A percentile compares a stretch with the other conserved stretches of the same genome.
phyloP scores from a whole-genome alignment of 2,113 vertebrate genomes.

The Ginglymostoma cirratum region DNA sequence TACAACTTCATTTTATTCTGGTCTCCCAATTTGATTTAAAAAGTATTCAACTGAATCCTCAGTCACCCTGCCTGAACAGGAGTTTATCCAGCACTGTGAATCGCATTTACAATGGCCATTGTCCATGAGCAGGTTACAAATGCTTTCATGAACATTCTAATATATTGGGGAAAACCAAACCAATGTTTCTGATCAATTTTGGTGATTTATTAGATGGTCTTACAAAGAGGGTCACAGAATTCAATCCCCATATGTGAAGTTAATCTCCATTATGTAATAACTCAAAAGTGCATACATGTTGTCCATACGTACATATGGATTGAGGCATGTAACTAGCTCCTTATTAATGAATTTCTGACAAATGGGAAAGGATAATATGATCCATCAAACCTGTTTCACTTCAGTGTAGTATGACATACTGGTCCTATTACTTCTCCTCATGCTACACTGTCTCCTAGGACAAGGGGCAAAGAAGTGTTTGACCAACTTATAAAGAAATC shows the following conservation, averaged over 20 bases:
- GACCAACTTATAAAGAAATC: background rate
- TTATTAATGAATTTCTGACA: background rate
- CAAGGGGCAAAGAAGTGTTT: background rate
- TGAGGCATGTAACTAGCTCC: background rate
- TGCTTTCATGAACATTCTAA: background rate
- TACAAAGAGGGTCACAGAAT: background rate
- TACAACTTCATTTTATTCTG: background rate
- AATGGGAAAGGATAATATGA: background rate
- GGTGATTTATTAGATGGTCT: slow-evolving; percentile 1
- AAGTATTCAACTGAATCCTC: background rate
- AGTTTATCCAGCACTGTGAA: background rate
- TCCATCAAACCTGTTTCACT: background rate
- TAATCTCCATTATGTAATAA: background rate
- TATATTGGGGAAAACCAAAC: background rate
- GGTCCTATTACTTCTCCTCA: background rate
- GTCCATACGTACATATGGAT: background rate
- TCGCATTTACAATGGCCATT: background rate
- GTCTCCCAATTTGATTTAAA: background rate
- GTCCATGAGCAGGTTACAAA: background rate
- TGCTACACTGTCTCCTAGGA: background rate
- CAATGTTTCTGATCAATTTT: background rate
- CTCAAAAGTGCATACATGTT: background rate
- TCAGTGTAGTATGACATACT: background rate
- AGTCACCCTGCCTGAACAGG: background rate
- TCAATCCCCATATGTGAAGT: slow-evolving; percentile 7